Conservation (phyloP, 2,113 vertebrate genomes). For the Micromys minutus region DNA sequence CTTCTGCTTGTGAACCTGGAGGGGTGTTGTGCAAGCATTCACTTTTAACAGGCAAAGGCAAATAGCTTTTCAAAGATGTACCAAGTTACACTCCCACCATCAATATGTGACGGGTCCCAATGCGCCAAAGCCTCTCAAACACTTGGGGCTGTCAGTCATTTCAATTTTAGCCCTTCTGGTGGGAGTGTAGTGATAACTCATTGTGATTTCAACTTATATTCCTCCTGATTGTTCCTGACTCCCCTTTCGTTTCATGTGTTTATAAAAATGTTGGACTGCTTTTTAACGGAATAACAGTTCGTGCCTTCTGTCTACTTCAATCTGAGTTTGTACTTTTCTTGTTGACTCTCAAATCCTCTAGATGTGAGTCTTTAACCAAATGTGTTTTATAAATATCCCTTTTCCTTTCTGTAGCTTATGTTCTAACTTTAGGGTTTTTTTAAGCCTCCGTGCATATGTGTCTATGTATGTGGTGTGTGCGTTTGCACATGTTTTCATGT, state of each 20-base stretch:
- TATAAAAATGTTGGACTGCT: constrained; percentile 16
- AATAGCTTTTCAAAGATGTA: constrained; percentile 58
- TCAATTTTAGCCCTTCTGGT: constrained; percentile 67
- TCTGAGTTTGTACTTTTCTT: neutral
- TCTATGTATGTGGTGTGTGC: neutral
- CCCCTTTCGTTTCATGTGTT: constrained; percentile 14
- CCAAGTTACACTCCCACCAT: constrained; percentile 58
- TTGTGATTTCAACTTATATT: constrained; percentile 58
- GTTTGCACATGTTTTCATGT: neutral
- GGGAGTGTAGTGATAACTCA: constrained; percentile 48
- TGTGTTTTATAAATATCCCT: neutral
- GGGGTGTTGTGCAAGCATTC: neutral
- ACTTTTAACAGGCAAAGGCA: constrained; percentile 48
- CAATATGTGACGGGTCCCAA: constrained; percentile 36
- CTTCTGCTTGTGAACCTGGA: neutral
- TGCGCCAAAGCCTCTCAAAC: constrained; percentile 43
- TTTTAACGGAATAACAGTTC: neutral
- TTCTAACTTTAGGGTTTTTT: neutral
- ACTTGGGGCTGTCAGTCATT: constrained; percentile 65
- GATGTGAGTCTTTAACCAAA: constrained; percentile 5
- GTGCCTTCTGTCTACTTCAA: neutral
- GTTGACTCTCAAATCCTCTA: neutral
- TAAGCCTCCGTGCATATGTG: neutral
- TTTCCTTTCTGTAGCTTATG: neutral
- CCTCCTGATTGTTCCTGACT: constrained; percentile 18